Evolutionary conservation across 2,888 invertebrate species (phyloP).

Genomic region (Heliconius aoede): DNA sequence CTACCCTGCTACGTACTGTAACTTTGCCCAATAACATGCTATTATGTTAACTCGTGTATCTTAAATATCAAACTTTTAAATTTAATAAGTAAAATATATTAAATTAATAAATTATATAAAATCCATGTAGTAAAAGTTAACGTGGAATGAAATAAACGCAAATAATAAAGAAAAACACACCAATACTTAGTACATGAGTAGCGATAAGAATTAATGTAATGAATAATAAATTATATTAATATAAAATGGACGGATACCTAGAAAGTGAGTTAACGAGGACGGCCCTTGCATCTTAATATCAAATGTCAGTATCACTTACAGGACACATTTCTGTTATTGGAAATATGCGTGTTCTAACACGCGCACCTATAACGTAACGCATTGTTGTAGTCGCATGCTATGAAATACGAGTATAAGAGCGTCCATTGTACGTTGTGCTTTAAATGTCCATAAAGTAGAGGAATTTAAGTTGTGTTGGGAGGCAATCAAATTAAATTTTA

Average conservation of each 20-base stretch:
- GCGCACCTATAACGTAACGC: not conserved
- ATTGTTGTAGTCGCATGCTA: not conserved
- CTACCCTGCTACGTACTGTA: too few relatives aligned
- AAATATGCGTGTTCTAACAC: slow-evolving; percentile 25
- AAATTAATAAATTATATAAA: not conserved
- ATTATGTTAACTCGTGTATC: not conserved
- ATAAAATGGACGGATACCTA: slow-evolving; percentile 37
- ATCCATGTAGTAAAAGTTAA: too few relatives aligned
- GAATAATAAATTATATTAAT: slow-evolving; percentile 35
- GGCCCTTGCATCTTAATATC: slow-evolving; percentile 38
- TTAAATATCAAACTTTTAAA: not conserved
- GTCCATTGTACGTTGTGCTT: not conserved
- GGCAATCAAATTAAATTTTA: not conserved
- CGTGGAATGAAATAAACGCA: not conserved
- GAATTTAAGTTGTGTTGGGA: not conserved
- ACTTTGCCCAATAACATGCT: too few relatives aligned
- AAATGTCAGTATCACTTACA: slow-evolving; percentile 33
- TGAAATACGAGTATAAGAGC: slow-evolving; percentile 2
- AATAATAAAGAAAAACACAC: not conserved
- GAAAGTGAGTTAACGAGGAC: slow-evolving; percentile 42
- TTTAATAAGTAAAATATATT: not conserved
- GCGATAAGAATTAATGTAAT: slow-evolving; percentile 12
- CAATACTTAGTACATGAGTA: not conserved
- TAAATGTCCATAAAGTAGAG: not conserved
- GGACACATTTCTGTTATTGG: slow-evolving; percentile 32